These are phyloP conservation scores for Penaeus vannamei DNA, from an alignment of 1,140 invertebrate species.

Conservation along the genomic window DNA sequence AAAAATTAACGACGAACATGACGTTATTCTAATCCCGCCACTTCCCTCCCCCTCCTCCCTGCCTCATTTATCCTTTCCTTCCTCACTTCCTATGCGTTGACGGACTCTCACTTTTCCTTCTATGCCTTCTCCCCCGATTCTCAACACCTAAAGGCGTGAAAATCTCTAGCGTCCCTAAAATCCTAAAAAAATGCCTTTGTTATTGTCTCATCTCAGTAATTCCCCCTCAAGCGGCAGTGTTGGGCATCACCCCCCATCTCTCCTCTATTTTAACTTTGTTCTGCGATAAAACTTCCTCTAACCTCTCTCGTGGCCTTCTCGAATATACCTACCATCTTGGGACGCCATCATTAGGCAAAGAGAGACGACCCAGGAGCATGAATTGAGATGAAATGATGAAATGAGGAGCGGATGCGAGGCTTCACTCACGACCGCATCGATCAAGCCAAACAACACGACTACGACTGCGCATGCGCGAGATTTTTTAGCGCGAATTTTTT, in stretches of 20 bases:
- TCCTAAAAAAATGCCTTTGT: slow-evolving; percentile 27
- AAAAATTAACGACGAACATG: too few relatives aligned
- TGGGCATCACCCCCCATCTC: background rate
- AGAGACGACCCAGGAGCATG: slow-evolving; percentile 33
- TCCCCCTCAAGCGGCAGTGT: too few relatives aligned
- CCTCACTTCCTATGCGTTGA: background rate
- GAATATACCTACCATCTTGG: slow-evolving; percentile 50
- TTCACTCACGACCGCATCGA: slow-evolving; percentile 48
- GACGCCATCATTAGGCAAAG: slow-evolving; percentile 51
- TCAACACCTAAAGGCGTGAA: too few relatives aligned
- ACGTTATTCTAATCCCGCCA: too few relatives aligned
- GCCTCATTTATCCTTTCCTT: background rate
- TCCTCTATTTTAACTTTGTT: too few relatives aligned
- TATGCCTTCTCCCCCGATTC: background rate
- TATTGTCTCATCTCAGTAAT: slow-evolving; percentile 34
- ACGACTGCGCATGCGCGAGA: slow-evolving; percentile 53
- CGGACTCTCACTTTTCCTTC: background rate
- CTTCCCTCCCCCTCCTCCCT: background rate
- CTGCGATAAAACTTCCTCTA: background rate
- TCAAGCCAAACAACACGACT: slow-evolving; percentile 61
- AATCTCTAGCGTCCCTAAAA: background rate
- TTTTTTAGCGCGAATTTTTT: slow-evolving; percentile 41
- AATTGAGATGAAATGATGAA: slow-evolving; percentile 37
- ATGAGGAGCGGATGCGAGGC: background rate
- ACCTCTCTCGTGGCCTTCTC: background rate